These are phyloP conservation scores for Zelostemma sp. DNA, from an alignment of 1,140 invertebrate species.

Conservation along the genomic window DNA sequence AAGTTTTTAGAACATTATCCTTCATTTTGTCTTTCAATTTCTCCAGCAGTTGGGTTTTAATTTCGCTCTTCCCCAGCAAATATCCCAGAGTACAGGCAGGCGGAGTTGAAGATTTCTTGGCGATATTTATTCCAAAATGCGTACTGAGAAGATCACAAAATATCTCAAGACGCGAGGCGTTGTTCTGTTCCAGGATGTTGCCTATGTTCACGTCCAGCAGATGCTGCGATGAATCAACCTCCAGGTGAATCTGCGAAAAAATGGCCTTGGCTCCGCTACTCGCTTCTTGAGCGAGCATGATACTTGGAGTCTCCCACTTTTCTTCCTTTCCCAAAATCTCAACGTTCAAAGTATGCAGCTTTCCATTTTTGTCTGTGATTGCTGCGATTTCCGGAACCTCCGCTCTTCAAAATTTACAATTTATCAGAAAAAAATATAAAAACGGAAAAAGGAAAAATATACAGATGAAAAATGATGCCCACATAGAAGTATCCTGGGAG, in stretches of 20 bases:
- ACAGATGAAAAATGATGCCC: no score
- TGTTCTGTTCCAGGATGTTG: not conserved
- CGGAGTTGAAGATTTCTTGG: not conserved
- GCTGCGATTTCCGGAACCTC: not conserved
- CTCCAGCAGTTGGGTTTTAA: not conserved
- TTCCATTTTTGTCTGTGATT: not conserved
- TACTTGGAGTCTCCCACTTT: not conserved
- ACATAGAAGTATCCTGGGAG: no score
- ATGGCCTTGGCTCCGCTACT: not conserved
- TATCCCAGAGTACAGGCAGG: not conserved
- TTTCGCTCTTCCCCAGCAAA: not conserved
- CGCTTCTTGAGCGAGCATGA: not conserved
- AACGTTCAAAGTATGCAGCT: not conserved
- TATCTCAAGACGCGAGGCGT: not conserved
- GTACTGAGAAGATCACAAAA: not conserved
- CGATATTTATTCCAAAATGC: not conserved
- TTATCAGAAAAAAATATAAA: no score
- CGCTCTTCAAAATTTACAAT: no score
- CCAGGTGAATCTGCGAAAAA: not conserved
- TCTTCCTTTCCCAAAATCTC: not conserved
- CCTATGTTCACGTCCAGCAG: not conserved
- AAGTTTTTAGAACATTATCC: not conserved
- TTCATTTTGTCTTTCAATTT: not conserved
- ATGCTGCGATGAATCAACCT: not conserved
- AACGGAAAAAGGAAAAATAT: no score